These are phyloP conservation scores for Cerastis rubricosa DNA, from an alignment of 2,888 invertebrate genomes.

Conservation along the genomic window DNA sequence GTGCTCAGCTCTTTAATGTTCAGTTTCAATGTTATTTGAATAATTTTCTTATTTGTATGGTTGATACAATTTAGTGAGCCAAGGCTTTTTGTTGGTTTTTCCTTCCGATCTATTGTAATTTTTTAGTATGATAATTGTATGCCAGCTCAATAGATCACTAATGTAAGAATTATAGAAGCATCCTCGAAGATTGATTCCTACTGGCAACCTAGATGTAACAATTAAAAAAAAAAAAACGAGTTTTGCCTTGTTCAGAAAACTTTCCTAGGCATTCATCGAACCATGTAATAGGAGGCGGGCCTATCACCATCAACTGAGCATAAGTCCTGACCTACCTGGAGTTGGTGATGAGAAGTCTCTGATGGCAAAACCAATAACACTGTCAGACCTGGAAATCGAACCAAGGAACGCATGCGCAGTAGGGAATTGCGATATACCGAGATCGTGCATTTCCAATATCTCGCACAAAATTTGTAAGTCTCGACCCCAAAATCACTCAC, in stretches of 20 bases:
- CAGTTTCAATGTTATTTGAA: slow-evolving; percentile 13
- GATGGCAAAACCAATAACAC: neutral
- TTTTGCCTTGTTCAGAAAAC: neutral
- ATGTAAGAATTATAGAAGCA: neutral
- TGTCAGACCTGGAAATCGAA: neutral
- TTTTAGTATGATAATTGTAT: slow-evolving; percentile 2
- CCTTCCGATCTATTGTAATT: neutral
- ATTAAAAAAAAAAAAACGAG: neutral
- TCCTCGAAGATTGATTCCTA: neutral
- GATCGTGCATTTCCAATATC: neutral
- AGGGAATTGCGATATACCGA: no score
- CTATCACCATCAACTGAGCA: no score
- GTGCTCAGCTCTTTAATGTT: neutral
- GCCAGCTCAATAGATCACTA: neutral
- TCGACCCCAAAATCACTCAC: neutral
- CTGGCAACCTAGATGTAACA: neutral
- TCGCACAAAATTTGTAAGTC: neutral
- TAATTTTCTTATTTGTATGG: slow-evolving; percentile 19
- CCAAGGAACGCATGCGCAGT: no score
- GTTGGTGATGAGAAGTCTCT: neutral
- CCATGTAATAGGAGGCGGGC: no score
- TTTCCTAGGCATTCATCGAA: no score
- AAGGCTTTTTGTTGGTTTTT: neutral
- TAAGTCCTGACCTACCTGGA: neutral
- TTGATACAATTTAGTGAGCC: neutral